Evolutionary conservation across 1,140 invertebrate genomes (phyloP).

Genomic region (Dryas iulia): DNA sequence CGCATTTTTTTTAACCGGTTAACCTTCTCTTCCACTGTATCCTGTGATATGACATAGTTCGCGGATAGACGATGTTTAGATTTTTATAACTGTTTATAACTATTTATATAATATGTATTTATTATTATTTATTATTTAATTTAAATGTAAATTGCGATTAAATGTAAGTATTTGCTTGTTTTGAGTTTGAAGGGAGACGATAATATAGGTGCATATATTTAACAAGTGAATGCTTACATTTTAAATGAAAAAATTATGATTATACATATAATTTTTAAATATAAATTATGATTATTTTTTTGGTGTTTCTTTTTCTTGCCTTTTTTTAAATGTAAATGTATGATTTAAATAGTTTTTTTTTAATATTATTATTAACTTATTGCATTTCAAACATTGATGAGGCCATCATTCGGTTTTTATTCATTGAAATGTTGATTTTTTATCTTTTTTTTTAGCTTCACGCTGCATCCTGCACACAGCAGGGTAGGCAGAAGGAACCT

Average conservation of each 20-base stretch:
- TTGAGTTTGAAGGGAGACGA: slow-evolving; percentile 9
- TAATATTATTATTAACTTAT: no score
- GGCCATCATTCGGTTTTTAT: no score
- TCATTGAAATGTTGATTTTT: no score
- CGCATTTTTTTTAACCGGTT: background rate
- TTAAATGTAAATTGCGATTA: background rate
- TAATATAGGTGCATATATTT: slow-evolving; percentile 21
- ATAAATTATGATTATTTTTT: slow-evolving; percentile 2
- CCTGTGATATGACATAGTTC: slow-evolving; percentile 25
- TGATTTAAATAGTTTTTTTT: no score
- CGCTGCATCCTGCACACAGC: no score
- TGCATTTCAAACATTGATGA: no score
- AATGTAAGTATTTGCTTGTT: background rate
- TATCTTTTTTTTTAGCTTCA: no score
- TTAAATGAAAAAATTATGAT: background rate
- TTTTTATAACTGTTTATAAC: slow-evolving; percentile 6
- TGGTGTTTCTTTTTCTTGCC: background rate
- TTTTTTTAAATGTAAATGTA: background rate
- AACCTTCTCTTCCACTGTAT: background rate
- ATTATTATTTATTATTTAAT: slow-evolving; percentile 12
- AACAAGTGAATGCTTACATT: background rate
- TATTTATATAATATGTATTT: slow-evolving; percentile 9
- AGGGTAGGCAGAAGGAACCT: no score
- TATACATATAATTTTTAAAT: background rate
- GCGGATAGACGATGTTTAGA: slow-evolving; percentile 16